phyloP scores from a whole-genome alignment of 2,113 vertebrate genomes.

The Amazona guildingii region DNA sequence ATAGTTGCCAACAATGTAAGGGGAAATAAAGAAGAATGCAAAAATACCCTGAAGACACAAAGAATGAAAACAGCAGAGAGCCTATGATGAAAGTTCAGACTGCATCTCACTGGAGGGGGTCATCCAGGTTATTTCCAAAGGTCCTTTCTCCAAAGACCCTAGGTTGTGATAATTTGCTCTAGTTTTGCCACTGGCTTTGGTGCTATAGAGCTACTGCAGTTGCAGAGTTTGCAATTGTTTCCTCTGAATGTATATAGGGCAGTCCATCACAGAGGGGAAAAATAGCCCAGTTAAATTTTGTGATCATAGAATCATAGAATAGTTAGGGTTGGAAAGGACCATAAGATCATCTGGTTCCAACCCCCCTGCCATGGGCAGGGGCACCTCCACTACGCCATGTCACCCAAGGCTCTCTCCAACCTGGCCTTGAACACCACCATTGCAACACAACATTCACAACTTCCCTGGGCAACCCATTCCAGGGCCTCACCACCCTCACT shows the following conservation, averaged over 20 bases:
- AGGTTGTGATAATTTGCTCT: conserved; percentile 15
- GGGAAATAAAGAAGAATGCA: conserved; percentile 25
- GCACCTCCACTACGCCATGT: too few species aligned
- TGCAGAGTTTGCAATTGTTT: not conserved
- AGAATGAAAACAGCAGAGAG: not conserved
- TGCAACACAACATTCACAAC: too few species aligned
- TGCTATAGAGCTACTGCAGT: not conserved
- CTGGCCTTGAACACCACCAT: too few species aligned
- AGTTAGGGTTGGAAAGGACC: too few species aligned
- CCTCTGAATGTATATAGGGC: not conserved
- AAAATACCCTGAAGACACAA: not conserved
- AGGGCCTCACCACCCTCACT: too few species aligned
- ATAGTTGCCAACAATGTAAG: not conserved
- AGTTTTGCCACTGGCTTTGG: not conserved
- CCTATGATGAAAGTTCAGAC: conserved; percentile 11
- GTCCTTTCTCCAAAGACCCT: not conserved
- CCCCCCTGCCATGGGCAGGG: too few species aligned
- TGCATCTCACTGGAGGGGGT: conserved; percentile 6
- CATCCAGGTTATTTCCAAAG: conserved; percentile 46
- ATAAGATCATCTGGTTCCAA: too few species aligned
- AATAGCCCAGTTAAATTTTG: not conserved
- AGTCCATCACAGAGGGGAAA: not conserved
- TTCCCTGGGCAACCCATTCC: too few species aligned
- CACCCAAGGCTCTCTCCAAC: too few species aligned
- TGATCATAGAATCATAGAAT: not conserved